Base-by-base conservation (phyloP, 2,888 invertebrate species). In the Acanthosepion lycidas region DNA sequence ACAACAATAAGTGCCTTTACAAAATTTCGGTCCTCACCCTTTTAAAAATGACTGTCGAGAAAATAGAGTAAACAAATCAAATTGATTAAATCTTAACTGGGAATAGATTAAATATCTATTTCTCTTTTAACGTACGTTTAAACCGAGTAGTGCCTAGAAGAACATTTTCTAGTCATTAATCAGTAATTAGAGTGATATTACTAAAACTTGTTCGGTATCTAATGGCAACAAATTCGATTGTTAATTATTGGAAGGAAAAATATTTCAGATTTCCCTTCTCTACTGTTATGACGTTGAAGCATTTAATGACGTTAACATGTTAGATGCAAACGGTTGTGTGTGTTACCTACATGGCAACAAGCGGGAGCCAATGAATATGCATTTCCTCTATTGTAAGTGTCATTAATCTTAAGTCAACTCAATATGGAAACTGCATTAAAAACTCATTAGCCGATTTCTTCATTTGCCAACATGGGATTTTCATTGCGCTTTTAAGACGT, bases 151-250 rank as follows among this genome's bases (percentile, higher is more conserved):
- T n/a, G 78, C 33, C n/a, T 12, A n/a, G 12, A n/a, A 78, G n/a
- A 78, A 15, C 78, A 23, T 59, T 59, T 59, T 3, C 12, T 78
- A n/a, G 78, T 78, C 78, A 78, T 78, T 78, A 78, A 12, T 33
- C 78, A 78, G 78, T n/a, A 78, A 78, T 78, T 78, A 78, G 78
- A n/a, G n/a, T 23, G n/a, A 78, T n/a, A n/a, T 78, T 33, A 78
- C 33, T 5, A 78, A 78, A 78, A n/a, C 15, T 78, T 3, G n/a
- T 78, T 15, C 78, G 15, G n/a, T 78, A n/a, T 78, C 78, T 78
- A n/a, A 78, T 78, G 78, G 78, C n/a, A 78, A 78, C n/a, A 78
- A 78, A n/a, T 78, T 78, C 78, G 78, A 78, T 78, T 18, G 78
- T 78, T 78, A 78, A 78, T 78, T 12, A 78, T 78, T n/a, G 78